phyloP scores from a whole-genome alignment of 2,797 vertebrate species.

The Octomys mimax region DNA sequence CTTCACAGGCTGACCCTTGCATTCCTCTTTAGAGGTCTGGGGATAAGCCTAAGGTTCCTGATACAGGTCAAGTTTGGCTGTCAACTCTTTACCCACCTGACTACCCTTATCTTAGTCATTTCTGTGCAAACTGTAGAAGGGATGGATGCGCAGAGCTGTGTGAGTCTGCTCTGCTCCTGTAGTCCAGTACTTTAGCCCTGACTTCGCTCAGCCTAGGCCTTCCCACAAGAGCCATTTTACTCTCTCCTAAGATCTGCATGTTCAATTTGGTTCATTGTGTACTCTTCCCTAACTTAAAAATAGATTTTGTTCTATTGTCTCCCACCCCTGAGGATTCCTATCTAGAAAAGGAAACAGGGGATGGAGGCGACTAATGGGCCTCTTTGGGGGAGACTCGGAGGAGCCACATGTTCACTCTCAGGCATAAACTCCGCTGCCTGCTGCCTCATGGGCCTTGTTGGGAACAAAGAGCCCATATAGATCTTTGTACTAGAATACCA shows the following conservation, averaged over 20 bases:
- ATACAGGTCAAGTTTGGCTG: conserved; percentile 49
- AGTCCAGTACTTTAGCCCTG: not conserved
- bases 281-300: not conserved
- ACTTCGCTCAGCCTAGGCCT: conserved; percentile 59
- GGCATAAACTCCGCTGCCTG: conserved; percentile 32
- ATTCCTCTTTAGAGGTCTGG: conserved; percentile 61
- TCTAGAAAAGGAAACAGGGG: conserved; percentile 70
- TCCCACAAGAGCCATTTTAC: not conserved
- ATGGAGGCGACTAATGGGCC: conserved; percentile 68
- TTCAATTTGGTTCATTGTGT: conserved; percentile 10
- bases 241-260: conserved; percentile 52
- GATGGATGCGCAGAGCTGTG: conserved; percentile 69
- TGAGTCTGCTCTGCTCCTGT: conserved; percentile 65
- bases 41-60: conserved; percentile 62
- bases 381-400: conserved; percentile 25
- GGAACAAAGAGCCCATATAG: not conserved
- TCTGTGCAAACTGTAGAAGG: conserved; percentile 52
- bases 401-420: conserved; percentile 57
- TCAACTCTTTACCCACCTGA: conserved; percentile 62
- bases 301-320: conserved; percentile 31
- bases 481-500: not conserved
- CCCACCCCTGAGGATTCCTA: conserved; percentile 44
- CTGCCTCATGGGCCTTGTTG: conserved; percentile 9
- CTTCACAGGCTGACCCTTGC: conserved; percentile 44
- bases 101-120: conserved; percentile 20